Evolutionary conservation across 2,888 invertebrate species (phyloP).

Genomic region (Mesorhabditis belari): DNA sequence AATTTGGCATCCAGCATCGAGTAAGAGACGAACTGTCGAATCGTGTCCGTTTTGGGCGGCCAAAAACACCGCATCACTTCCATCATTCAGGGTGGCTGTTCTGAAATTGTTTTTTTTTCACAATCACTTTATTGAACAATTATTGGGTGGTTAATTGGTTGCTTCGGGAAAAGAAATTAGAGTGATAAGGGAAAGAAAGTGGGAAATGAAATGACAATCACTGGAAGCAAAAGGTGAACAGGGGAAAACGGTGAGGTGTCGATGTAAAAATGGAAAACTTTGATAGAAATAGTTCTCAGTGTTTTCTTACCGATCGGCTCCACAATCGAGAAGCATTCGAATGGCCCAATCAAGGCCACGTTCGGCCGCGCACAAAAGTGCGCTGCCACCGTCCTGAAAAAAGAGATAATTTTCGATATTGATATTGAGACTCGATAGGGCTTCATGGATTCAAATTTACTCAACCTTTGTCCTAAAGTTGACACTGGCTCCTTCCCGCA

Average conservation of each 20-base stretch:
- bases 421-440: no score
- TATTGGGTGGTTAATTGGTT: no score
- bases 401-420: neutral
- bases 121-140: no score
- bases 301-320: no score
- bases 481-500: conserved; percentile 65
- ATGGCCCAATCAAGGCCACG: conserved; percentile 80
- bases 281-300: no score
- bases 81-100: conserved; percentile 65
- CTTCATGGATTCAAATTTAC: neutral
- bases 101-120: no score
- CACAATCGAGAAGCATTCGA: conserved; percentile 67
- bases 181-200: no score
- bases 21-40: conserved; percentile 68
- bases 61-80: conserved; percentile 82
- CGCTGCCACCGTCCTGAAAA: conserved; percentile 76
- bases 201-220: no score
- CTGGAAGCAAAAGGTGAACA: no score
- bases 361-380: conserved; percentile 84
- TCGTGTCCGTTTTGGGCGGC: conserved; percentile 87
- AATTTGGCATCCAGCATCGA: conserved; percentile 68
- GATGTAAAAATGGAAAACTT: no score
- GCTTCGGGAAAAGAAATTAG: no score
- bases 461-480: conserved; percentile 52
- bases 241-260: no score